These are phyloP conservation scores for Cistogaster globosa DNA, from an alignment of 2,888 invertebrate species.

Conservation along the genomic window DNA sequence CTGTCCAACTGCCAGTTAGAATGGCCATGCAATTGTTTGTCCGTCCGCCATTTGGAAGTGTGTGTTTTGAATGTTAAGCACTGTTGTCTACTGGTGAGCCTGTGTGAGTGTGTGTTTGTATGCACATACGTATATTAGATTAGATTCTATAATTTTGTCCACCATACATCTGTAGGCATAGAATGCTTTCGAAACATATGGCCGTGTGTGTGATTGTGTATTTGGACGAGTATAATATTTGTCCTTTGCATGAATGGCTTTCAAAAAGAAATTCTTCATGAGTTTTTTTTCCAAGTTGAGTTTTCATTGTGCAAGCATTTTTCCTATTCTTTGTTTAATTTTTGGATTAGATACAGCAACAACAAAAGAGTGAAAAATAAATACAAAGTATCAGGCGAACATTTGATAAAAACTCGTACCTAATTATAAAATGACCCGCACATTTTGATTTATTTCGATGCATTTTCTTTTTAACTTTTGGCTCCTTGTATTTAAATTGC, in stretches of 20 bases:
- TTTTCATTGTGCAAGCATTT: conserved; percentile 45
- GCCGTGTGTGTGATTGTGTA: conserved; percentile 24
- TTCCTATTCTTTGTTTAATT: conserved; percentile 63
- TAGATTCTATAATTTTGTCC: conserved; percentile 49
- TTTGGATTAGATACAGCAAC: conserved; percentile 26
- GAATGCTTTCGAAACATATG: conserved; percentile 22
- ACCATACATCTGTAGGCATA: conserved; percentile 14
- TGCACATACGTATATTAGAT: conserved; percentile 38
- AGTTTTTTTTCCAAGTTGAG: background rate
- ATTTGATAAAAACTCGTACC: conserved; percentile 42
- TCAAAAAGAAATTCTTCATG: conserved; percentile 57
- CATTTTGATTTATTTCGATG: conserved; percentile 44
- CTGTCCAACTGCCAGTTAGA: conserved; percentile 44
- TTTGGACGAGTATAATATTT: conserved; percentile 61
- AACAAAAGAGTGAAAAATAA: conserved; percentile 9
- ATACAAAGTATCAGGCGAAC: conserved; percentile 40
- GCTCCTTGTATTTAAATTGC: conserved; percentile 15
- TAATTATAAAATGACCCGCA: conserved; percentile 70
- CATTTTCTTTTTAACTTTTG: background rate
- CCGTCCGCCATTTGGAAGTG: conserved; percentile 28
- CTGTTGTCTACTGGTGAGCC: background rate
- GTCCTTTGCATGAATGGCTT: conserved; percentile 66
- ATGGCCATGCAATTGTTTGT: conserved; percentile 29
- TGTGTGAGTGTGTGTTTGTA: background rate
- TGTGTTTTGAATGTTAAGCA: background rate